Base-by-base conservation (phyloP, 2,113 vertebrate species). In the Cynoglossus semilaevis region DNA sequence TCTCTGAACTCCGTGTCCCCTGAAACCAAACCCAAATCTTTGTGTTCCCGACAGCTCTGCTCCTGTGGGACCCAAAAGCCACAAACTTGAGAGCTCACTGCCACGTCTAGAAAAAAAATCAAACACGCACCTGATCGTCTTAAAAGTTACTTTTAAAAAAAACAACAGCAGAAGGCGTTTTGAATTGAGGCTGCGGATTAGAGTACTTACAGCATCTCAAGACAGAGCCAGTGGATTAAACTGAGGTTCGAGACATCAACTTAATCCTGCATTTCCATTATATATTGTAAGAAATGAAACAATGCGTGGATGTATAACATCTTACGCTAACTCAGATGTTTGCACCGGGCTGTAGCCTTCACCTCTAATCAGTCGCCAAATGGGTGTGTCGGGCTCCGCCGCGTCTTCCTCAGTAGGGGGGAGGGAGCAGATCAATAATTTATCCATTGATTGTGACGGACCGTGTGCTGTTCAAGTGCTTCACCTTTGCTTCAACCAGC, bases 341-440 rank as follows among this genome's bases (percentile, higher is more conserved):
- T 19, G 59, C 54, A 49, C 51, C n/a, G n/a, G n/a, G 56, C 22
- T 38, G 65, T 60, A 61, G 13, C 69, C 53, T 74, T 71, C 74
- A 60, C 47, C 66, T 53, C 61, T 58, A 64, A 70, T 9, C 43
- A 65, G 62, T 57, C 76, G 49, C 12, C 45, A 41, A 9, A 15
- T 6, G 38, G 53, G 73, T 51, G 68, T 61, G 73, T 43, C 4
- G 7, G 35, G 49, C 11, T 38, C 35, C 64, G 55, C 40, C 56
- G 58, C 53, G 55, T 18, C 37, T 13, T 5, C 51, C 51, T 54
- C 63, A 70, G 72, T 54, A 44, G 74, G 72, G 76, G 77, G 79
- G 67, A 72, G 72, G 79, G 66, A 48, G 56, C 57, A 12, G 83
- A 89, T 91, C 87, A 89, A 90, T 90, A 89, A 90, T 90, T 88